Base-by-base conservation (phyloP, 2,888 invertebrate species). In the Dicycla oo region DNA sequence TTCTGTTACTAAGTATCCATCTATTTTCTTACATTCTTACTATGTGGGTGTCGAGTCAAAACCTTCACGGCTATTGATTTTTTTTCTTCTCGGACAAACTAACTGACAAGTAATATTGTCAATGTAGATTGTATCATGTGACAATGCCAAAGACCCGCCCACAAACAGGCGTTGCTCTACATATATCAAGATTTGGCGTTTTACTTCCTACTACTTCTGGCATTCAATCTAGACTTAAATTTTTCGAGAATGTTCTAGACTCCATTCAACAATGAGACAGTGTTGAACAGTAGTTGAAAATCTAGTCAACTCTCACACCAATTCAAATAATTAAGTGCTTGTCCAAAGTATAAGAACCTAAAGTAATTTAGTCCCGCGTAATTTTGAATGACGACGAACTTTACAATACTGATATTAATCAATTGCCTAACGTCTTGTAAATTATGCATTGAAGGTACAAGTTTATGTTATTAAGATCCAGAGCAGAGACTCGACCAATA, bases 161-260 rank as follows among this genome's bases (percentile, higher is more conserved):
- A 82, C 63, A 60, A 69, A 34, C 60, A 57, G 83, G 80, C 75
- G 80, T 34, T 67, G 51, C 54, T 69, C 66, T 56, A 74, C 57
- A n/a, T n/a, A n/a, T n/a, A 67, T 69, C 45, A 75, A 64, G 54
- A 73, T 54, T 80, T 83, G 75, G 69, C 73, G 65, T 11, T 56
- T 45, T 69, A 64, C 83, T 80, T 80, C 83, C 80, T 82, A 69
- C 80, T 73, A 60, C 40, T 74, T 73, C 82, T 80, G 80, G 80
- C 83, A 64, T 74, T 66, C n/a, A 18, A 63, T 49, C 34, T 56
- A 67, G 58, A 64, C 45, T 51, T 56, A 6, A 1, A 57, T 38
- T 23, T 62, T 66, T 65, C 38, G 23, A 11, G 34, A 23, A 60
- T 40, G n/a, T 67, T 63, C 63, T 80, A 51, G 54, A 69, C 38